phyloP scores from a whole-genome alignment of 2,888 invertebrate genomes.

The Apodemia hepburni region DNA sequence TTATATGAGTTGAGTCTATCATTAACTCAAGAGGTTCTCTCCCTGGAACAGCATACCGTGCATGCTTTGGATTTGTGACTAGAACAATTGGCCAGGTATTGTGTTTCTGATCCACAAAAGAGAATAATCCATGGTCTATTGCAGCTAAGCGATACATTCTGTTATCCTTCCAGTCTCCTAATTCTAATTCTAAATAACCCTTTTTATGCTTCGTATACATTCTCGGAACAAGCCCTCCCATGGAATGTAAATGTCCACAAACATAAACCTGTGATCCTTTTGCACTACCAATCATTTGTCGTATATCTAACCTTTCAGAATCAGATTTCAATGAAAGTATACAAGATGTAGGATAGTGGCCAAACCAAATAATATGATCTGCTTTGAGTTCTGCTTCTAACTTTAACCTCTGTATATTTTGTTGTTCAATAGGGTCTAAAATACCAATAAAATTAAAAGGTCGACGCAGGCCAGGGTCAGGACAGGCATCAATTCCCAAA shows the following conservation, averaged over 20 bases:
- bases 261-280: conserved; percentile 86
- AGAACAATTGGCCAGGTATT: conserved; percentile 90
- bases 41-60: conserved; percentile 84
- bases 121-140: conserved; percentile 94
- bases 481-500: conserved; percentile 92
- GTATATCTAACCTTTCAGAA: conserved; percentile 68
- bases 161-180: conserved; percentile 96
- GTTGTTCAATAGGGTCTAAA: conserved; percentile 79
- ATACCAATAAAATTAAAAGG: conserved; percentile 96
- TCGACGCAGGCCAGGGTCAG: conserved; percentile 91
- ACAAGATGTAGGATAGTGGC: conserved; percentile 95
- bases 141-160: conserved; percentile 91
- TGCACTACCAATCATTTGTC: conserved; percentile 80
- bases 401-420: conserved; percentile 78
- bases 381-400: conserved; percentile 69
- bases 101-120: conserved; percentile 89
- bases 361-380: conserved; percentile 83
- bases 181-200: conserved; percentile 92
- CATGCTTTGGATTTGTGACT: conserved; percentile 95
- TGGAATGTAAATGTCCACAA: conserved; percentile 94
- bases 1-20: conserved; percentile 87
- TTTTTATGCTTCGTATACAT: conserved; percentile 93
- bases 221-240: conserved; percentile 87
- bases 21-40: conserved; percentile 87
- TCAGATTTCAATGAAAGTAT: conserved; percentile 82